Evolutionary conservation across 2,888 invertebrate species (phyloP).

Genomic region (Mythimna albipuncta): DNA sequence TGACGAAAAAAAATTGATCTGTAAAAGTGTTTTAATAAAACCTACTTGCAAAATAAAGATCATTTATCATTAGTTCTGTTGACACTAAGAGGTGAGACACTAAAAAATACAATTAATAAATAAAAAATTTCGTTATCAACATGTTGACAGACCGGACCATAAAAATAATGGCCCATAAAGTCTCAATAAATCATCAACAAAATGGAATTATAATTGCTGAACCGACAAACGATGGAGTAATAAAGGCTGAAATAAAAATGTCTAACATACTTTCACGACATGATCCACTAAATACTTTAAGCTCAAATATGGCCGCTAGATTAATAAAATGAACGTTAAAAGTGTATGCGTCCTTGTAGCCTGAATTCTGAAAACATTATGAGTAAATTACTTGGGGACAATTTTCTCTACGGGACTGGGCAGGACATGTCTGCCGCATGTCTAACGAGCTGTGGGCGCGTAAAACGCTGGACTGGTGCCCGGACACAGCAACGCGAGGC

Average conservation of each 20-base stretch:
- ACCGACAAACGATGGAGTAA: background rate
- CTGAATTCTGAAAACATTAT: conserved; percentile 20
- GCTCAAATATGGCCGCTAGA: conserved; percentile 1
- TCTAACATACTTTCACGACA: conserved; percentile 11
- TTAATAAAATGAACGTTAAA: conserved; percentile 26
- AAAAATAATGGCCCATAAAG: background rate
- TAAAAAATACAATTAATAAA: background rate
- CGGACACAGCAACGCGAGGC: no score
- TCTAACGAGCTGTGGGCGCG: no score
- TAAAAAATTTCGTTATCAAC: background rate
- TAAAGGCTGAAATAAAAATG: conserved; percentile 10
- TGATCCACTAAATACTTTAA: conserved; percentile 5
- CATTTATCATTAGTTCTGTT: no score
- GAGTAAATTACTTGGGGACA: background rate
- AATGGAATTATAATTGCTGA: conserved; percentile 10
- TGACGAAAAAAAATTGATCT: no score
- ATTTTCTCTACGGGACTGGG: no score
- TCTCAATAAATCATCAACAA: background rate
- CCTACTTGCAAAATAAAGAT: no score
- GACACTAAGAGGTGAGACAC: background rate
- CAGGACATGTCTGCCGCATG: no score
- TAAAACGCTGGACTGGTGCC: no score
- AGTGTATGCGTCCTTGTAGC: conserved; percentile 3
- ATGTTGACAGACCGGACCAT: background rate
- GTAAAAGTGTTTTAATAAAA: no score